These are phyloP conservation scores for Tokudaia tokunoshimensis DNA, from an alignment of 2,797 vertebrate genomes.

Conservation along the genomic window DNA sequence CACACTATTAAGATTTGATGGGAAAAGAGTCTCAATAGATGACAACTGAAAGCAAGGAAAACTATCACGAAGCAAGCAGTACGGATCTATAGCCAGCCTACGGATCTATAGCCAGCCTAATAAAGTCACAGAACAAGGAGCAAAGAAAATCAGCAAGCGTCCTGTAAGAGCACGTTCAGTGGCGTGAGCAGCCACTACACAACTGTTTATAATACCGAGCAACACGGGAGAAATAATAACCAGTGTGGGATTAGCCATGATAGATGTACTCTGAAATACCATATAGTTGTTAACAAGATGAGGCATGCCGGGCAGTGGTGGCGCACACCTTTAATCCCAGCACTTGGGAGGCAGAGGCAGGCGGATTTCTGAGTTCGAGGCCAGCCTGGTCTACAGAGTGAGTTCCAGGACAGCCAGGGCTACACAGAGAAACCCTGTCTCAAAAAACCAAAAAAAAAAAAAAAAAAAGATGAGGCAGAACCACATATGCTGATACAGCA, in stretches of 20 bases:
- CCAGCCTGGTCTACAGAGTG: too few relatives aligned
- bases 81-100: neutral
- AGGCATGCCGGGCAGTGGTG: neutral
- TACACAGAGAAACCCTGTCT: too few relatives aligned
- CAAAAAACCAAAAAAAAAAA: too few relatives aligned
- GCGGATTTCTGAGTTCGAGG: too few relatives aligned
- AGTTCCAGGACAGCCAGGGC: too few relatives aligned
- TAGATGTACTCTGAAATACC: neutral
- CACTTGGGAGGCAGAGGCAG: too few relatives aligned
- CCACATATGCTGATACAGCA: neutral
- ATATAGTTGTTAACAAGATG: neutral
- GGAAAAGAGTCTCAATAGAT: neutral
- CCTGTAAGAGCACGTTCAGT: neutral
- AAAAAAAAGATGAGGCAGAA: neutral
- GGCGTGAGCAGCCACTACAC: neutral
- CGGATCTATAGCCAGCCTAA: neutral
- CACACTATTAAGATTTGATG: neutral
- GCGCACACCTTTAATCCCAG: too few relatives aligned
- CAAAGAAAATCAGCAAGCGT: neutral
- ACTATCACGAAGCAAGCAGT: neutral
- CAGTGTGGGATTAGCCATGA: neutral
- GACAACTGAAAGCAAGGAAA: neutral
- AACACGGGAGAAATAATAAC: neutral
- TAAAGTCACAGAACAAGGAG: neutral
- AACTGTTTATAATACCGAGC: neutral